Conservation (phyloP, 2,797 vertebrate species). For the Hoplostethus mediterraneus region DNA sequence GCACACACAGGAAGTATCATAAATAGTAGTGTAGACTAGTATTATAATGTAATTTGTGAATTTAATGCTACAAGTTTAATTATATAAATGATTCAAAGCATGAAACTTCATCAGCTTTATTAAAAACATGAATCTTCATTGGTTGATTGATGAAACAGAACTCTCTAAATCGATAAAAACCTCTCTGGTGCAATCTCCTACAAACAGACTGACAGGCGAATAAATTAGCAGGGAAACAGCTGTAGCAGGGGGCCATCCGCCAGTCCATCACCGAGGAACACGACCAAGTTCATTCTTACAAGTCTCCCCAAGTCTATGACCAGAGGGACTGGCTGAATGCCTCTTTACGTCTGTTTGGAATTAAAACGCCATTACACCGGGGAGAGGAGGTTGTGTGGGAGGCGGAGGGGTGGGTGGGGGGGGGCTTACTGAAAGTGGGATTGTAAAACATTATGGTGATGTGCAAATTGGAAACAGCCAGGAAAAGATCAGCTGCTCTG, state of each 20-base stretch:
- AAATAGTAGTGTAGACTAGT: no score
- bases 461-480: conserved; percentile 78
- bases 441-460: conserved; percentile 72
- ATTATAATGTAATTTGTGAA: no score
- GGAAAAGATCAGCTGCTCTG: conserved; percentile 67
- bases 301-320: conserved; percentile 21
- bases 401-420: conserved; percentile 9
- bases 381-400: conserved; percentile 15
- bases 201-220: conserved; percentile 1
- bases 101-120: no score
- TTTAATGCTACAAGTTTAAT: no score
- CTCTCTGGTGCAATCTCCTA: neutral
- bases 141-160: conserved; percentile 5
- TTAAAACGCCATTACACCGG: conserved; percentile 44
- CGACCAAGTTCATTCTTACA: conserved; percentile 23
- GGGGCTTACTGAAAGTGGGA: conserved; percentile 65
- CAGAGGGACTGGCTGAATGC: conserved; percentile 9
- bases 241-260: neutral
- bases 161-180: neutral
- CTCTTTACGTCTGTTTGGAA: conserved; percentile 54
- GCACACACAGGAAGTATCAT: no score
- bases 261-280: conserved; percentile 3
- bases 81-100: no score
- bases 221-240: neutral
- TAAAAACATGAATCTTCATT: neutral